Base-by-base conservation (phyloP, 2,113 vertebrate species). In the Ameiurus melas region DNA sequence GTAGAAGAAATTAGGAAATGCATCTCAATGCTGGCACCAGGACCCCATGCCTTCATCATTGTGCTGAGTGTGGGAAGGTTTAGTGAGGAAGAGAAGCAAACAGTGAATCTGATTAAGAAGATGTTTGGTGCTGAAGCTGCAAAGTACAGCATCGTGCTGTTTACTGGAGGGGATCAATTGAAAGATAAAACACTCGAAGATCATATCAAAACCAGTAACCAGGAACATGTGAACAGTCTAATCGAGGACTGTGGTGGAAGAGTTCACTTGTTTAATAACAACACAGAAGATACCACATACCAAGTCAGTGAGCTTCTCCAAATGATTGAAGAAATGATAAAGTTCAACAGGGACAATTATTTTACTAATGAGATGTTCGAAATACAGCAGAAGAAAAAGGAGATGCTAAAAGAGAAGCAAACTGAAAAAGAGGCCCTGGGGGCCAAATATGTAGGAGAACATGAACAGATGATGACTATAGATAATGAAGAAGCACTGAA, bases 201-300 rank as follows among this genome's bases (percentile, higher is more conserved):
- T 30, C 81, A 58, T 68, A 5, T 85, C 6, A 30, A 19, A 4
- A 4, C 0, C 4, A 14, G 22, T 7, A 22, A 12, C 0, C 0
- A 1, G 60, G 7, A 2, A 5, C 25, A 47, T 12, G 1, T 85
- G 0, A 39, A 47, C 0, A 71, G 33, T 6, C 33, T 85, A 2
- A 70, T 81, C 73, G 47, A 14, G 43, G 73, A 85, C 47, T 88
- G 87, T 80, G 83, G 83, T 39, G 64, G 64, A 22, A 85, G 87
- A 80, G 27, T 47, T 55, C 60, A 79, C 5, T 14, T 70, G 66
- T 70, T 70, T 17, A 17, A 70, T 22, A 87, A 75, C 78, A 89
- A 0, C 33, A 27, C 78, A 5, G 85, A 77, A 53, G 68, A 85
- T 13, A 3, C 2, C 19, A 60, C 14, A n/a, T n/a, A n/a, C 33